phyloP scores from a whole-genome alignment of 2,113 vertebrate genomes.

The Dolichotis patagonum region DNA sequence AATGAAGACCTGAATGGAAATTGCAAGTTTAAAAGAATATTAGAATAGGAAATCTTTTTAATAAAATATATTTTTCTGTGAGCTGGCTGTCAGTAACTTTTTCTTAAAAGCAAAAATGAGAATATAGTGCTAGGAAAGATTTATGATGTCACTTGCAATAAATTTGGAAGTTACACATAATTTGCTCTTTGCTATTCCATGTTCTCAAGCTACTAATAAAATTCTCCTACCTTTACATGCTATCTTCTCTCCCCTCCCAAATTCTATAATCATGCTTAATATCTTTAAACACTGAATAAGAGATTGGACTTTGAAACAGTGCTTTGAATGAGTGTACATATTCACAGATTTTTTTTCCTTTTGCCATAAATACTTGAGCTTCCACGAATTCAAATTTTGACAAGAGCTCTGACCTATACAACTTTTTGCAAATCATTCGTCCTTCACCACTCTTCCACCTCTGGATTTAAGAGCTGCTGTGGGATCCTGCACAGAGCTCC shows the following conservation, averaged over 20 bases:
- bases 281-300: conserved; percentile 4
- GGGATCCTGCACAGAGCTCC: no score
- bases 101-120: not conserved
- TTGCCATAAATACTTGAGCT: not conserved
- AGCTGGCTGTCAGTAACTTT: not conserved
- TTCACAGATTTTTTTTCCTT: conserved; percentile 23
- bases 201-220: not conserved
- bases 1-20: not conserved
- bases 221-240: not conserved
- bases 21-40: not conserved
- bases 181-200: not conserved
- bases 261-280: not conserved
- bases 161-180: not conserved
- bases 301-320: conserved; percentile 11
- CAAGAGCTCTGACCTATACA: not conserved
- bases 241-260: not conserved
- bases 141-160: not conserved
- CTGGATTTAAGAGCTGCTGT: not conserved
- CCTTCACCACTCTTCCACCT: not conserved
- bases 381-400: conserved; percentile 49
- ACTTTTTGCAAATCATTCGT: not conserved
- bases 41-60: not conserved
- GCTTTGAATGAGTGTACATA: not conserved
- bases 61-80: not conserved
- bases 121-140: not conserved